Percentiles rank a stretch among this genome's conserved stretches.
phyloP scores from a whole-genome alignment of 2,797 vertebrate species.

The Pristis pectinata region DNA sequence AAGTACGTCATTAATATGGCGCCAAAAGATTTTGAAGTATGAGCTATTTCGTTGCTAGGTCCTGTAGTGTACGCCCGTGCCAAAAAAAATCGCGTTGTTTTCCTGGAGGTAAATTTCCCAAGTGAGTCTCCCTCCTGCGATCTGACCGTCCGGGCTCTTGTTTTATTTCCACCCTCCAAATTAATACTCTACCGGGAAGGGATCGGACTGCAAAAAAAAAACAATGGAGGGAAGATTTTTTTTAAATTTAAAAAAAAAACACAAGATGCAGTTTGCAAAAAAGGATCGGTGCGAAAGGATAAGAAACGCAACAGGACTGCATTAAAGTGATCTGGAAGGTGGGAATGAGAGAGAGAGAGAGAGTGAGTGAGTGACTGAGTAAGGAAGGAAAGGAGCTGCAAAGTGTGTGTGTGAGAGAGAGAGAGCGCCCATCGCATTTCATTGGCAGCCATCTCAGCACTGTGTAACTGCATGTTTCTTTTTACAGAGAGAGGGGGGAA shows the following conservation, averaged over 20 bases:
- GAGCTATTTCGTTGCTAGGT: slow-evolving; percentile 54
- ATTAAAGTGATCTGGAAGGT: slow-evolving; percentile 34
- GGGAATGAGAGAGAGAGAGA: background rate
- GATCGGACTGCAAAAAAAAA: background rate
- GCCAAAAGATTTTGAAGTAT: slow-evolving; percentile 90
- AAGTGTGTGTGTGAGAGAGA: slow-evolving; percentile 27
- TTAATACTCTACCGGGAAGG: background rate
- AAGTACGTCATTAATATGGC: slow-evolving; percentile 99
- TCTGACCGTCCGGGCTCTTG: background rate
- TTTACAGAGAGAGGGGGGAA: background rate
- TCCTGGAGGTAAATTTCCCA: slow-evolving; percentile 20
- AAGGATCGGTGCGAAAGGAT: slow-evolving; percentile 33
- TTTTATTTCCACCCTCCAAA: background rate
- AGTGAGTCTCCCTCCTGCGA: slow-evolving; percentile 24
- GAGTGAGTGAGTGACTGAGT: background rate
- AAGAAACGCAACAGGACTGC: slow-evolving; percentile 32
- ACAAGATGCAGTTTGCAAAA: slow-evolving; percentile 34
- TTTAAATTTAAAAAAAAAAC: background rate
- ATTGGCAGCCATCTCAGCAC: slow-evolving; percentile 36
- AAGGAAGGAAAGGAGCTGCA: background rate
- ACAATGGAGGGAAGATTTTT: slow-evolving; percentile 1
- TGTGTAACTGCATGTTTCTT: slow-evolving; percentile 38
- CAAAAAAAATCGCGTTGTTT: slow-evolving; percentile 10
- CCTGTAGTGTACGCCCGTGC: slow-evolving; percentile 27
- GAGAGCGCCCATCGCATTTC: slow-evolving; percentile 34